phyloP scores from a whole-genome alignment of 37 sponge, comb jelly and placozoan species.

The Halisarca cf. caerulea region DNA sequence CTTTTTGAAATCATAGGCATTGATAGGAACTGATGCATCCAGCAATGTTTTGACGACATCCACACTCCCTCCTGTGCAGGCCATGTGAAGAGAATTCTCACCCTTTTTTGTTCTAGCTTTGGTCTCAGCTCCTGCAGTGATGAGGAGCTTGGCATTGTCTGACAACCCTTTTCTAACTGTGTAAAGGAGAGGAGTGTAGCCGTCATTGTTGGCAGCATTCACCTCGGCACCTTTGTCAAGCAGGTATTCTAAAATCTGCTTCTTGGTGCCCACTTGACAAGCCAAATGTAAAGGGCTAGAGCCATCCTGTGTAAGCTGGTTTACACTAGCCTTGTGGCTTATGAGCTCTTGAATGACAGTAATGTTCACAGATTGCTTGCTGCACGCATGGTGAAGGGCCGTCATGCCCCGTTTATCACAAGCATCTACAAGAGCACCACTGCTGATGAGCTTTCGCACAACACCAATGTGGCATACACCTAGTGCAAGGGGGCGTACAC shows the following conservation, averaged over 20 bases:
- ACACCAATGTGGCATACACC: slow-evolving; percentile 50
- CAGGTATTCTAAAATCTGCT: slow-evolving; percentile 42
- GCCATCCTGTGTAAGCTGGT: neutral
- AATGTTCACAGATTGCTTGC: neutral
- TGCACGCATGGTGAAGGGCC: slow-evolving; percentile 20
- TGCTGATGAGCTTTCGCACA: slow-evolving; percentile 43
- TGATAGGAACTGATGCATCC: slow-evolving; percentile 38
- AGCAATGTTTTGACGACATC: slow-evolving; percentile 50
- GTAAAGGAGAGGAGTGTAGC: slow-evolving; percentile 66
- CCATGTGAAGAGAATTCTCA: slow-evolving; percentile 72
- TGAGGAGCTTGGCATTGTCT: slow-evolving; percentile 37
- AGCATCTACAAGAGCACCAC: slow-evolving; percentile 54
- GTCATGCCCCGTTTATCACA: slow-evolving; percentile 53
- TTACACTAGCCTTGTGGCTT: neutral
- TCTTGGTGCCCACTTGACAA: slow-evolving; percentile 68
- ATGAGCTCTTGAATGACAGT: neutral
- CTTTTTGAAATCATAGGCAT: slow-evolving; percentile 59
- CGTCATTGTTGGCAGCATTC: slow-evolving; percentile 52
- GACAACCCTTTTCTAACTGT: slow-evolving; percentile 64
- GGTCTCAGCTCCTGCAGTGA: slow-evolving; percentile 40
- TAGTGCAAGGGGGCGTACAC: slow-evolving; percentile 65
- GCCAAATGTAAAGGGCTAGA: slow-evolving; percentile 59
- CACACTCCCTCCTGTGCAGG: slow-evolving; percentile 65
- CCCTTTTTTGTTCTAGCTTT: slow-evolving; percentile 62
- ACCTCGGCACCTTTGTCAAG: slow-evolving; percentile 47